These are phyloP conservation scores for Drosophila ezoana DNA, from an alignment of 2,888 invertebrate genomes.

Conservation along the genomic window DNA sequence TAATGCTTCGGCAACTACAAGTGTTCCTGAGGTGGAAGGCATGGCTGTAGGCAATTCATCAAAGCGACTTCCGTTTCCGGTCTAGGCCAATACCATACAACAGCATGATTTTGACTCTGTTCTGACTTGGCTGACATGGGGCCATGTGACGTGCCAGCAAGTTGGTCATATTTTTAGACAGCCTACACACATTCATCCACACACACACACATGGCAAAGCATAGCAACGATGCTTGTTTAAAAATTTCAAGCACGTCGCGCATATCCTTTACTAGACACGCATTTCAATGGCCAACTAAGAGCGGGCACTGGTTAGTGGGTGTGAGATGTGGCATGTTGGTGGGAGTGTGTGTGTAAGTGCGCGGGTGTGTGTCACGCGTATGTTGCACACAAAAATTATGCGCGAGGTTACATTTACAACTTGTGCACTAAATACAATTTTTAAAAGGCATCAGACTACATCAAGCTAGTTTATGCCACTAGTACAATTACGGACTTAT, in stretches of 20 bases:
- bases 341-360: not conserved
- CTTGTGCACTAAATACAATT: constrained; percentile 16
- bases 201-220: constrained; percentile 9
- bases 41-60: constrained; percentile 62
- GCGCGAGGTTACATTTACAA: constrained; percentile 45
- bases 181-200: constrained; percentile 3
- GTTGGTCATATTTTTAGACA: constrained; percentile 61
- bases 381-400: constrained; percentile 25
- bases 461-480: no score
- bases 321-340: not conserved
- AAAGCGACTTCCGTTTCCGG: constrained; percentile 76
- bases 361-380: constrained; percentile 27
- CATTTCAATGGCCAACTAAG: constrained; percentile 68
- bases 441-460: not conserved
- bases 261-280: constrained; percentile 79
- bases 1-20: not conserved
- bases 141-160: constrained; percentile 62
- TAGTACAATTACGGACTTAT: no score
- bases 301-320: constrained; percentile 12
- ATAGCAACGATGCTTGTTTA: constrained; percentile 43
- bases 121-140: constrained; percentile 51
- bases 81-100: constrained; percentile 51
- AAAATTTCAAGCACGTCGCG: constrained; percentile 77
- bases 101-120: constrained; percentile 61
- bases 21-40: constrained; percentile 1